Conservation (phyloP, 2,888 invertebrate species). For the Xylota segnis region DNA sequence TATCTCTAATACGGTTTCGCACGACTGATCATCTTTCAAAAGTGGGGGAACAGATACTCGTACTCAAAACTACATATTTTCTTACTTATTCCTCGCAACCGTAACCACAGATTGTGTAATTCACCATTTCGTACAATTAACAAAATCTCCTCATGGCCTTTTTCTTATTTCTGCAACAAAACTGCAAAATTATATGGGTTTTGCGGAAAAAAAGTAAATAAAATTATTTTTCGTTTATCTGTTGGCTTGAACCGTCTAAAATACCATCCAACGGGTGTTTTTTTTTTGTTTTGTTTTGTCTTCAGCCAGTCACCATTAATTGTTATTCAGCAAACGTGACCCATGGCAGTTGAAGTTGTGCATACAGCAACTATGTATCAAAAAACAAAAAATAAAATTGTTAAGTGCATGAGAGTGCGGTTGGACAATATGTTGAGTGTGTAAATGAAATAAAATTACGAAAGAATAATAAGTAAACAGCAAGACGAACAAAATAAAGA, state of each 20-base stretch:
- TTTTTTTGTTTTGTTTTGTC: background rate
- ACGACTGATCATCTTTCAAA: background rate
- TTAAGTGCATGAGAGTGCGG: constrained; percentile 25
- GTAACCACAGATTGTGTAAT: background rate
- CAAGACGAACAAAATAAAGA: too few species aligned
- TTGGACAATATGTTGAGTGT: constrained; percentile 12
- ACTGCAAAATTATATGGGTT: background rate
- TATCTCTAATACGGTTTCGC: background rate
- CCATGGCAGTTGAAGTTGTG: constrained; percentile 10
- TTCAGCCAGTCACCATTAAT: constrained; percentile 15
- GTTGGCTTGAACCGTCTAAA: background rate
- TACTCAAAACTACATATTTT: background rate
- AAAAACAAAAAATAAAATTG: background rate
- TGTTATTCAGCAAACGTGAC: constrained; percentile 39
- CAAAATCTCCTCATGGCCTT: background rate
- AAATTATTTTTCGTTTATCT: constrained; percentile 21
- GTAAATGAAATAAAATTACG: constrained; percentile 14
- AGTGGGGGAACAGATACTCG: background rate
- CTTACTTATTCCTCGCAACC: background rate
- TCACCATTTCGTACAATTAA: background rate
- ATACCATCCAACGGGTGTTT: constrained; percentile 14
- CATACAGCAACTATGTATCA: background rate
- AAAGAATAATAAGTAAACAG: constrained; percentile 1
- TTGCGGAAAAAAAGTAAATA: background rate
- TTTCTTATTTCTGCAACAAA: constrained; percentile 17